A percentile compares a stretch with the other conserved stretches of the same genome.
Conservation (phyloP, 2,888 invertebrate genomes). For the Scrobipalpa costella region DNA sequence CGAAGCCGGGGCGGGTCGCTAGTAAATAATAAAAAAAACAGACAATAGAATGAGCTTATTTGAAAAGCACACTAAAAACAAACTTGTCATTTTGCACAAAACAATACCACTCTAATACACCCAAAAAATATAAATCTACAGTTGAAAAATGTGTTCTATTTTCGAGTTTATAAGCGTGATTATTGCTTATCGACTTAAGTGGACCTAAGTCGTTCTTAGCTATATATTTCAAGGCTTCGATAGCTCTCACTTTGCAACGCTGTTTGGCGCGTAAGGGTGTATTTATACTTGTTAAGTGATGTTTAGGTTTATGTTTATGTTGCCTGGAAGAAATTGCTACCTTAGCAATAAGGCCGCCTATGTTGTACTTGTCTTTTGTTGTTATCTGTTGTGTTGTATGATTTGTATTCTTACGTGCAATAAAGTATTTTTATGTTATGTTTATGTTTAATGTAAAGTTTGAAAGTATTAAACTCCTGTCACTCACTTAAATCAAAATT, state of each 20-base stretch:
- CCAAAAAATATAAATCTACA: not conserved
- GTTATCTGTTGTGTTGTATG: too few relatives aligned
- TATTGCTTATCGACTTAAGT: not conserved
- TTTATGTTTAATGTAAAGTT: too few relatives aligned
- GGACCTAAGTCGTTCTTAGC: not conserved
- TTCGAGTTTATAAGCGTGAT: not conserved
- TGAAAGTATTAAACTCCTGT: too few relatives aligned
- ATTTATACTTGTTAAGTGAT: slow-evolving; percentile 32
- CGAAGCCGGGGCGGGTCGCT: too few relatives aligned
- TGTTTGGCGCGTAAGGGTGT: slow-evolving; percentile 39
- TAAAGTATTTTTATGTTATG: too few relatives aligned
- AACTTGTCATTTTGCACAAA: not conserved
- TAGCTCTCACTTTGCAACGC: slow-evolving; percentile 53
- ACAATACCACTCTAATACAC: not conserved
- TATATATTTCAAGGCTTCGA: slow-evolving; percentile 46
- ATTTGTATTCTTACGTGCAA: too few relatives aligned
- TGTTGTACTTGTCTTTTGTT: too few relatives aligned
- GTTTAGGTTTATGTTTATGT: not conserved
- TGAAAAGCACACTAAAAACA: not conserved
- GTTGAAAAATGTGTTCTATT: not conserved
- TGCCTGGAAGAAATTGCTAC: too few relatives aligned
- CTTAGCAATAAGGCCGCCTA: too few relatives aligned
- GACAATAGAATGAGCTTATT: too few relatives aligned
- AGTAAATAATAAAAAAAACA: too few relatives aligned
- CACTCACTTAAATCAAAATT: too few relatives aligned